phyloP scores from a whole-genome alignment of 2,113 vertebrate species.

The Megaleporinus macrocephalus region DNA sequence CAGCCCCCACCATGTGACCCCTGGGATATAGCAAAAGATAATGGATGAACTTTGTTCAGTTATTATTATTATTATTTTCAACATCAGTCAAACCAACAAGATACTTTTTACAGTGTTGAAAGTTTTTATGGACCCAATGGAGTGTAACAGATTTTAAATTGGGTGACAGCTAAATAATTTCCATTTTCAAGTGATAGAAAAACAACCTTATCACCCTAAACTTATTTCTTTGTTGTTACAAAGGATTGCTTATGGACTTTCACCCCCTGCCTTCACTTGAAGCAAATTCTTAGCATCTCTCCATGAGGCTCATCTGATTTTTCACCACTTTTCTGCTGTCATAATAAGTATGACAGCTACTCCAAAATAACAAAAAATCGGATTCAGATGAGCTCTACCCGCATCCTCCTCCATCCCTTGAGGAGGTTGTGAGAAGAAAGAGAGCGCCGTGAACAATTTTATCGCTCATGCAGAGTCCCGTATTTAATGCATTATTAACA shows the following conservation, averaged over 20 bases:
- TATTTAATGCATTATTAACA: conserved; percentile 59
- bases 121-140: no score
- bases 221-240: neutral
- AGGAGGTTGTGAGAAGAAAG: conserved; percentile 10
- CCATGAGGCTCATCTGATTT: neutral
- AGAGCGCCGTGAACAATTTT: conserved; percentile 34
- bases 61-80: no score
- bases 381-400: neutral
- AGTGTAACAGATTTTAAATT: no score
- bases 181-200: neutral
- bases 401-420: neutral
- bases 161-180: no score
- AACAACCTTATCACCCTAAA: neutral
- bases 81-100: no score
- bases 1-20: no score
- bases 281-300: neutral
- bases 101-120: no score
- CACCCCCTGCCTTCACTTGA: neutral
- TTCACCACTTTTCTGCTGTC: neutral
- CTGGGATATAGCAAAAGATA: no score
- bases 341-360: neutral
- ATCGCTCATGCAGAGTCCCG: conserved; percentile 35
- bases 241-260: neutral
- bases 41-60: no score
- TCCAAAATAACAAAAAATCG: neutral